These are phyloP conservation scores for Neuroscelio doddi DNA, from an alignment of 2,888 invertebrate species.

Conservation along the genomic window DNA sequence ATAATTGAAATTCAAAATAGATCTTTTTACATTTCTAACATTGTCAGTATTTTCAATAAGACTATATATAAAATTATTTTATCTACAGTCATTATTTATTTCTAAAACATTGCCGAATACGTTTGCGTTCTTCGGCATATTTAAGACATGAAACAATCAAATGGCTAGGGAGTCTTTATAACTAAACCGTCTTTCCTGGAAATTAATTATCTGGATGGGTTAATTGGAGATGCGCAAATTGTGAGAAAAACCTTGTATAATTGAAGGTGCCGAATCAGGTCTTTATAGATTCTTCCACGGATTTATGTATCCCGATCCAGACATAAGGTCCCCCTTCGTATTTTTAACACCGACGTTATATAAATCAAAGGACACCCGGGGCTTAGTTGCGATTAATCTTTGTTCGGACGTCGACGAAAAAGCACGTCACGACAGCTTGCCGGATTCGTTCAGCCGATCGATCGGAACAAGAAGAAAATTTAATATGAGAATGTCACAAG, in stretches of 20 bases:
- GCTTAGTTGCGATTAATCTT: slow-evolving; percentile 51
- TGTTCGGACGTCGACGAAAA: slow-evolving; percentile 42
- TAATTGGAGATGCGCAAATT: slow-evolving; percentile 3
- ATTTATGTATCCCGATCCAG: slow-evolving; percentile 9
- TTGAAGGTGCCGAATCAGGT: slow-evolving; percentile 1
- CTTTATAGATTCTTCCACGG: slow-evolving; percentile 6
- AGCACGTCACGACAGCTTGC: slow-evolving; percentile 44
- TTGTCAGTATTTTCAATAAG: too few species aligned
- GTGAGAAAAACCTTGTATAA: slow-evolving; percentile 3
- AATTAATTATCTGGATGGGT: slow-evolving; percentile 2
- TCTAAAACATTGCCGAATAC: too few species aligned
- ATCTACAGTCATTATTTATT: too few species aligned
- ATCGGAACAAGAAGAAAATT: slow-evolving; percentile 12
- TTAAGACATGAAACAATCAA: too few species aligned
- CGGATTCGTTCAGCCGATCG: slow-evolving; percentile 32
- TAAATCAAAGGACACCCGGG: slow-evolving; percentile 39
- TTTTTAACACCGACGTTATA: slow-evolving; percentile 34
- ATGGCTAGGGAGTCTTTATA: too few species aligned
- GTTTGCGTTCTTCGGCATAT: too few species aligned
- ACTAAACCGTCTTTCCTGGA: too few species aligned
- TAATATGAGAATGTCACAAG: slow-evolving; percentile 4
- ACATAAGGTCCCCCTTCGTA: slow-evolving; percentile 27
- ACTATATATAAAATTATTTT: too few species aligned
- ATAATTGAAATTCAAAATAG: too few species aligned
- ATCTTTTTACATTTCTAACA: too few species aligned